Percentiles rank a stretch among this genome's conserved stretches.
phyloP scores from a whole-genome alignment of 2,797 vertebrate species.

The Valencia hispanica region DNA sequence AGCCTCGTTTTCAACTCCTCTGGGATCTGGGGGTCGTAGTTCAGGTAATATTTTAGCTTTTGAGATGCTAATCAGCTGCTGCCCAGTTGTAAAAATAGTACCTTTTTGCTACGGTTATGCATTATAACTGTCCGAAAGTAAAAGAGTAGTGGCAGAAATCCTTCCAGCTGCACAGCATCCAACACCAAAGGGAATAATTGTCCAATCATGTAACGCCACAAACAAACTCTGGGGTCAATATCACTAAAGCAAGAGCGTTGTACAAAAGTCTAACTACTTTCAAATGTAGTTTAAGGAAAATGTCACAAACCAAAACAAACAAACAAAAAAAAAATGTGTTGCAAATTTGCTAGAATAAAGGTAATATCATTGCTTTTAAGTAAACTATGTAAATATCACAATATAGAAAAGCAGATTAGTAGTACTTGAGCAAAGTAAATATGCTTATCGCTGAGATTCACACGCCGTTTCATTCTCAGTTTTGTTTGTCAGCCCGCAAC shows the following conservation, averaged over 20 bases:
- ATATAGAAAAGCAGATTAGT: neutral
- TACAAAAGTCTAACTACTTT: neutral
- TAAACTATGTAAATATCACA: neutral
- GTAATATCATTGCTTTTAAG: neutral
- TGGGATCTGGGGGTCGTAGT: too few species aligned
- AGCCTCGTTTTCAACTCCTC: neutral
- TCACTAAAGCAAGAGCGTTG: too few species aligned
- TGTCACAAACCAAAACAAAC: neutral
- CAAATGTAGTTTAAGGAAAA: neutral
- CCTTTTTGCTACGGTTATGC: neutral
- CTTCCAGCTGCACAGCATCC: neutral
- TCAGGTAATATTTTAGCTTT: neutral
- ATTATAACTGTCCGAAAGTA: neutral
- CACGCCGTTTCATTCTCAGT: neutral
- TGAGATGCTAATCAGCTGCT: neutral
- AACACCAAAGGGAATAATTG: neutral
- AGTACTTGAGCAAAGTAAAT: constrained; percentile 2
- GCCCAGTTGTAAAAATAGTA: neutral
- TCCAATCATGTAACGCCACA: too few species aligned
- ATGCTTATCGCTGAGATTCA: neutral
- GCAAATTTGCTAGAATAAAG: neutral
- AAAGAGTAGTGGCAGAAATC: neutral
- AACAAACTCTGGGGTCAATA: too few species aligned
- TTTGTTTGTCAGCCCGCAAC: neutral
- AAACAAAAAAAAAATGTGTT: neutral